Conservation (phyloP, 2,113 vertebrate genomes). For the Caloenas nicobarica region DNA sequence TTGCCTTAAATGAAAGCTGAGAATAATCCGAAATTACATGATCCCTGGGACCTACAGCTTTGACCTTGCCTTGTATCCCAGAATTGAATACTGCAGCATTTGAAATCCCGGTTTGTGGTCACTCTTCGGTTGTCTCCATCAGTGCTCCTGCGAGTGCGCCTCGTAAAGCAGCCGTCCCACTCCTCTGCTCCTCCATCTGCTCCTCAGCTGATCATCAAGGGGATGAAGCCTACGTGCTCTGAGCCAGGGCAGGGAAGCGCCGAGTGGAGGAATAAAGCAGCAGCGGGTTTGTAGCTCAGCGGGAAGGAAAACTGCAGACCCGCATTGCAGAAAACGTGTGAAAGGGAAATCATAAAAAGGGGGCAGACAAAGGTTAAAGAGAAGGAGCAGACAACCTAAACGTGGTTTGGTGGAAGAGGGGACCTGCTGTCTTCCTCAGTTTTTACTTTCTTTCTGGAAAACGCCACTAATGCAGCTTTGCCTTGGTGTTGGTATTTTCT, state of each 20-base stretch:
- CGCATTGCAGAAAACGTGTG: not conserved
- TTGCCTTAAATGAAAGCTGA: not conserved
- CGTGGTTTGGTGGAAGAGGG: not conserved
- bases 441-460: not conserved
- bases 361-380: not conserved
- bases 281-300: not conserved
- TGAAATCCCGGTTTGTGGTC: not conserved
- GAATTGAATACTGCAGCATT: not conserved
- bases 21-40: not conserved
- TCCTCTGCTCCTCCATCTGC: constrained; percentile 54
- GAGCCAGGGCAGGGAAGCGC: not conserved
- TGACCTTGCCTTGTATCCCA: not conserved
- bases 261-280: not conserved
- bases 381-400: not conserved
- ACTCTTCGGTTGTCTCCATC: not conserved
- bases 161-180: not conserved
- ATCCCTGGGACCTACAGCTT: not conserved
- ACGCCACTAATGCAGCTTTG: not conserved
- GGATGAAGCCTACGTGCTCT: constrained; percentile 5
- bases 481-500: not conserved
- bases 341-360: not conserved
- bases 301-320: constrained; percentile 34
- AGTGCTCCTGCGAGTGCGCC: not conserved
- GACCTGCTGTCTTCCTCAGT: not conserved
- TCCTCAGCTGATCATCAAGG: constrained; percentile 48